Evolutionary conservation across 2,888 invertebrate species (phyloP).

Genomic region (Philopedon plagiatum): DNA sequence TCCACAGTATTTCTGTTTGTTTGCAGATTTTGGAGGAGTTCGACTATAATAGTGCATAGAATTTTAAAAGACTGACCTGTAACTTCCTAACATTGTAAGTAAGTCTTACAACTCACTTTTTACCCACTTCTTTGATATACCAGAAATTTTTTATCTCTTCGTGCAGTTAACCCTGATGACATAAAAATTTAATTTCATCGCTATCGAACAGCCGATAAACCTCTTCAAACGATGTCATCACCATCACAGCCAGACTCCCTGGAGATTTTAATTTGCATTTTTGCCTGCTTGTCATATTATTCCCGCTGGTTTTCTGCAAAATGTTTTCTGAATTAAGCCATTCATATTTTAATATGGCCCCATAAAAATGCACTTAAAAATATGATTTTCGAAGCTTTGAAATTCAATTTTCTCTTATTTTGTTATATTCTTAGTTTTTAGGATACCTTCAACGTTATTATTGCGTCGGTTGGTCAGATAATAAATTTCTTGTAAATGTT

Average conservation of each 20-base stretch:
- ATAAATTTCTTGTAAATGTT: too few relatives aligned
- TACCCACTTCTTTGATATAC: too few relatives aligned
- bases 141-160: too few relatives aligned
- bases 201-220: neutral
- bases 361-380: neutral
- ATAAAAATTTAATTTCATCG: neutral
- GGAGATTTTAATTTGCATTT: neutral
- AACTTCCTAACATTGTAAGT: too few relatives aligned
- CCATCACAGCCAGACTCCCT: neutral
- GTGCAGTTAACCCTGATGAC: neutral
- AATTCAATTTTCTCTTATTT: too few relatives aligned
- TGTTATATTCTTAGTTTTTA: too few relatives aligned
- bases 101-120: too few relatives aligned
- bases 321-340: neutral
- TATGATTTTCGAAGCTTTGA: too few relatives aligned
- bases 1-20: conserved; percentile 5
- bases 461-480: too few relatives aligned
- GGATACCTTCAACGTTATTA: too few relatives aligned
- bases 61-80: neutral
- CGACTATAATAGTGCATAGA: neutral
- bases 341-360: neutral
- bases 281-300: neutral
- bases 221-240: neutral
- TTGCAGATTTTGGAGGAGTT: neutral
- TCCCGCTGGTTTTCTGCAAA: neutral